A percentile compares a stretch with the other conserved stretches of the same genome.
Conservation (phyloP, 23 tunicate genomes). For the Halocynthia aurantium region DNA sequence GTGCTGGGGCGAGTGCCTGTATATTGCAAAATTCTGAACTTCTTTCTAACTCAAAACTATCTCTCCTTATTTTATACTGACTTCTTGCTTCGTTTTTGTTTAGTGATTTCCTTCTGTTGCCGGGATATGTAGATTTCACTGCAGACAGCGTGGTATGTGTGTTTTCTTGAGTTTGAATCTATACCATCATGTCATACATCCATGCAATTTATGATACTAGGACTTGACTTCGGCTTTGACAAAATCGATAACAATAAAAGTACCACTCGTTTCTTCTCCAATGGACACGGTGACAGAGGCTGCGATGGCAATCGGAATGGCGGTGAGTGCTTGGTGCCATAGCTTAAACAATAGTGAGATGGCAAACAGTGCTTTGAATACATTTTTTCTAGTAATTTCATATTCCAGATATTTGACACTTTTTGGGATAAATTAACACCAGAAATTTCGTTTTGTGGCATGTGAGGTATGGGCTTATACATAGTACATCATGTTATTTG, state of each 20-base stretch:
- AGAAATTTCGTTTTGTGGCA: too few species aligned
- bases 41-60: too few species aligned
- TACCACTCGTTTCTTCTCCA: conserved; percentile 89
- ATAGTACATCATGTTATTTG: too few species aligned
- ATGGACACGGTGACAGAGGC: conserved; percentile 99
- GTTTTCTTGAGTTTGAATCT: neutral
- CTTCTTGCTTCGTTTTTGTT: neutral
- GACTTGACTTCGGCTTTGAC: conserved; percentile 79
- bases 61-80: too few species aligned
- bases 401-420: too few species aligned
- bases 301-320: conserved; percentile 97
- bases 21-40: too few species aligned
- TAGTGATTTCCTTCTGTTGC: conserved; percentile 97
- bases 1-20: too few species aligned
- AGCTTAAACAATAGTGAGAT: too few species aligned
- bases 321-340: conserved; percentile 33
- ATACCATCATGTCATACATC: neutral
- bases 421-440: too few species aligned
- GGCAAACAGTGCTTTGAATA: too few species aligned
- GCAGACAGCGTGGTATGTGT: conserved; percentile 82
- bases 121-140: conserved; percentile 91
- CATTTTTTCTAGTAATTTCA: too few species aligned
- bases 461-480: too few species aligned
- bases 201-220: conserved; percentile 16
- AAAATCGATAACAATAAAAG: conserved; percentile 64